Evolutionary conservation across 2,797 vertebrate genomes (phyloP), one percentile per base, ranked within the genome.

Genomic region (Mergus octosetaceus): DNA sequence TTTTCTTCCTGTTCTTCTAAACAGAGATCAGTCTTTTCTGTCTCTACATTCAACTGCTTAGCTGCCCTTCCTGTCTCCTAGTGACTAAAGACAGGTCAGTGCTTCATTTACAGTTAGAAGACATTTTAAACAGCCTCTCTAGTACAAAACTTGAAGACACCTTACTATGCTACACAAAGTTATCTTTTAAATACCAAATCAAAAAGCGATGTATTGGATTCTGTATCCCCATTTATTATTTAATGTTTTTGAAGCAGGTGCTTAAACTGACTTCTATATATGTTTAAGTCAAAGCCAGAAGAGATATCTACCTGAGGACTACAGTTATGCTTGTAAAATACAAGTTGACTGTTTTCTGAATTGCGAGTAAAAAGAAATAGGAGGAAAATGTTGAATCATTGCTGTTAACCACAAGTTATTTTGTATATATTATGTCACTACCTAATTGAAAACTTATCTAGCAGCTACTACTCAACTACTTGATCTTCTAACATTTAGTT

Each of bases 1-100:
- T 21, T 95, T 96, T 95, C 82, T 93, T 94, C 87, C 89, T 92
- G 75, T 36, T 87, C 47, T 49, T 87, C 54, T 77, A 71, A 87
- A 84, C 9, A 91, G 13, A 45, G 5, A 49, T 36, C 21, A 76
- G 49, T 4, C 49, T 75, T 77, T 81, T 75, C 75, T 84, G 61
- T 11, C 38, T 47, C 70, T 81, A 28, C 32, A 77, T 68, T 69
- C 62, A 83, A 34, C 62, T 60, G 30, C 65, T 69, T 32, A 65
- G 34, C 60, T 83, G 78, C 54, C 66, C 54, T 94, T 95, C 72
- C 89, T 78, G 41, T 43, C 62, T 84, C 41, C 36, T 49, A 39
- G 13, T 28, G 21, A 57, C 90, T 79, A 65, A 72, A 87, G 60
- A 32, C 20, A 94, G 84, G 27, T n/a, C 43, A 84, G 8, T 10